A percentile compares a stretch with the other conserved stretches of the same genome.
phyloP scores from a whole-genome alignment of 2,888 invertebrate genomes.

The Lottia gigantea region DNA sequence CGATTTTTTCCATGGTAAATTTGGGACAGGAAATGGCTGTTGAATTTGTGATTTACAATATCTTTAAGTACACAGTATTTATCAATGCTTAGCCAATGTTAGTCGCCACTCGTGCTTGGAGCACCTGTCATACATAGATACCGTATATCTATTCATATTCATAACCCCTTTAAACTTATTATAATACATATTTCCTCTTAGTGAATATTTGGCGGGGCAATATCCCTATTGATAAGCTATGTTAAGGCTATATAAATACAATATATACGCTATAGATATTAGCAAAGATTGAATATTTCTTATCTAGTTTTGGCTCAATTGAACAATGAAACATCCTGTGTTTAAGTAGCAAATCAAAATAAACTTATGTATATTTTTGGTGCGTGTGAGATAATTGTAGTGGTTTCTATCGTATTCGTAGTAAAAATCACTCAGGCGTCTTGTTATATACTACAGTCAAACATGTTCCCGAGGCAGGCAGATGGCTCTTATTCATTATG shows the following conservation, averaged over 20 bases:
- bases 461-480: not conserved
- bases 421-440: slow-evolving; percentile 7
- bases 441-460: not conserved
- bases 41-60: slow-evolving; percentile 5
- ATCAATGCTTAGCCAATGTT: not conserved
- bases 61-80: slow-evolving; percentile 9
- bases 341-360: not conserved
- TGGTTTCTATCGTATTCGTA: not conserved
- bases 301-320: not conserved
- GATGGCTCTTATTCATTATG: slow-evolving; percentile 8
- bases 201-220: too few species aligned
- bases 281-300: not conserved
- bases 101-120: not conserved
- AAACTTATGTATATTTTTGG: not conserved
- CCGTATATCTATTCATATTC: slow-evolving; percentile 3
- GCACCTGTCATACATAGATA: slow-evolving; percentile 8
- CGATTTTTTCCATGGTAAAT: too few species aligned
- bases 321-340: slow-evolving; percentile 7
- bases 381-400: not conserved
- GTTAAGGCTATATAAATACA: too few species aligned
- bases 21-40: slow-evolving; percentile 3
- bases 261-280: not conserved
- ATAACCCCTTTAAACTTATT: not conserved
- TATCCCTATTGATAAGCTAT: too few species aligned
- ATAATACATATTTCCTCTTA: slow-evolving; percentile 5